phyloP scores from a whole-genome alignment of 2,888 invertebrate genomes.

The Dynastes maya region DNA sequence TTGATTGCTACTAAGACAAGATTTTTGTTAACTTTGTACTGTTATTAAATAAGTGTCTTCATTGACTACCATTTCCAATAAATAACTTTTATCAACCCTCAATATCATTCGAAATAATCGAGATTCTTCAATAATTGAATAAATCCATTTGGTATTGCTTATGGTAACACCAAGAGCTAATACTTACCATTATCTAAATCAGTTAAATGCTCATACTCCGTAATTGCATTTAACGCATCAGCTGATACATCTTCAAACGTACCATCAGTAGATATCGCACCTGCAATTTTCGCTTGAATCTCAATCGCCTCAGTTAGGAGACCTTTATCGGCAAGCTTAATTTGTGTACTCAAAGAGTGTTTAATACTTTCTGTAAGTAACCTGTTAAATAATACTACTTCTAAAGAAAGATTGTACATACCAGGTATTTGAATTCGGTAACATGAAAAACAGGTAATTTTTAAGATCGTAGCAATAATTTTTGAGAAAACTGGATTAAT shows the following conservation, averaged over 20 bases:
- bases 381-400: too few species aligned
- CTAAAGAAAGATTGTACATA: conserved; percentile 58
- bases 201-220: conserved; percentile 62
- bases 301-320: conserved; percentile 82
- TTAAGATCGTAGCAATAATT: conserved; percentile 79
- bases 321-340: conserved; percentile 82
- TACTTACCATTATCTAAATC: conserved; percentile 54
- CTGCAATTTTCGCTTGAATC: conserved; percentile 65
- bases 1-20: too few species aligned
- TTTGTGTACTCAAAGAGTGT: conserved; percentile 75
- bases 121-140: too few species aligned
- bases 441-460: conserved; percentile 82
- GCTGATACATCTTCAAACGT: conserved; percentile 62
- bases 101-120: too few species aligned
- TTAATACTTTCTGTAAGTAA: conserved; percentile 66
- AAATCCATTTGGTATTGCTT: too few species aligned
- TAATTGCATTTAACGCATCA: conserved; percentile 56
- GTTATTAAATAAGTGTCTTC: too few species aligned
- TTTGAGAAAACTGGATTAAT: conserved; percentile 93
- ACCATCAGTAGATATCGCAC: conserved; percentile 58
- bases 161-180: conserved; percentile 31
- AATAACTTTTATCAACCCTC: too few species aligned
- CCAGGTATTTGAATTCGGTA: conserved; percentile 79
- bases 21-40: too few species aligned
- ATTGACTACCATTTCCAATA: too few species aligned